Evolutionary conservation across 1,140 invertebrate species (phyloP).

Genomic region (Macrotrachela quadricornifera): DNA sequence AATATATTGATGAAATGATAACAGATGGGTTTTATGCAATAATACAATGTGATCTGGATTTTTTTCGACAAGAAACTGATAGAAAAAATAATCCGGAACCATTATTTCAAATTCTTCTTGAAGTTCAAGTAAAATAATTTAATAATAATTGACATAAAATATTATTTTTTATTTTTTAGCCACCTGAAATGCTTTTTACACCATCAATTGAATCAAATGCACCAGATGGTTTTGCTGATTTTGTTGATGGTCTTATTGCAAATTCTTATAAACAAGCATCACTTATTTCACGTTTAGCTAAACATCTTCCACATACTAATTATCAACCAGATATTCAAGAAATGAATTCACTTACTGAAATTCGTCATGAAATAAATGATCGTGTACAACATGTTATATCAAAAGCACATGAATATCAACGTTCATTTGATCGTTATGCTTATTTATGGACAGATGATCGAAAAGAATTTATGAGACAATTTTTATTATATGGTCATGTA

Average conservation of each 20-base stretch:
- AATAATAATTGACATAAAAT: no score
- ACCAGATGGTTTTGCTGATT: slow-evolving; percentile 48
- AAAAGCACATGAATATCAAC: slow-evolving; percentile 27
- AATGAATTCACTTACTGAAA: slow-evolving; percentile 19
- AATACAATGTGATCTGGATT: slow-evolving; percentile 50
- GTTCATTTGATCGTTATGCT: slow-evolving; percentile 32
- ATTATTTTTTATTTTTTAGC: slow-evolving; percentile 42
- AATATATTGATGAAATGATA: slow-evolving; percentile 62
- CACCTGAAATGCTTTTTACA: slow-evolving; percentile 45
- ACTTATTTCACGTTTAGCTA: slow-evolving; percentile 42
- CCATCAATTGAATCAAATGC: slow-evolving; percentile 57
- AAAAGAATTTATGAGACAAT: slow-evolving; percentile 63
- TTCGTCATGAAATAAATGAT: slow-evolving; percentile 29
- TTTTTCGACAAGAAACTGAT: slow-evolving; percentile 74
- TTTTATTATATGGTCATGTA: slow-evolving; percentile 63
- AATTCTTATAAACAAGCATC: slow-evolving; percentile 62
- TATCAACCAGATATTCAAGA: slow-evolving; percentile 19
- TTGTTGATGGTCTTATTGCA: slow-evolving; percentile 49
- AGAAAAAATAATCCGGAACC: slow-evolving; percentile 47
- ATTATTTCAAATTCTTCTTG: slow-evolving; percentile 60
- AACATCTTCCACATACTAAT: slow-evolving; percentile 26
- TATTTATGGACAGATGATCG: slow-evolving; percentile 81
- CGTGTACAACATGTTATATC: slow-evolving; percentile 27
- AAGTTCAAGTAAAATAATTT: slow-evolving; percentile 44
- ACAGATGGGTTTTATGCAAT: slow-evolving; percentile 53